Conservation (phyloP, 2,113 vertebrate genomes). For the Strix uralensis region DNA sequence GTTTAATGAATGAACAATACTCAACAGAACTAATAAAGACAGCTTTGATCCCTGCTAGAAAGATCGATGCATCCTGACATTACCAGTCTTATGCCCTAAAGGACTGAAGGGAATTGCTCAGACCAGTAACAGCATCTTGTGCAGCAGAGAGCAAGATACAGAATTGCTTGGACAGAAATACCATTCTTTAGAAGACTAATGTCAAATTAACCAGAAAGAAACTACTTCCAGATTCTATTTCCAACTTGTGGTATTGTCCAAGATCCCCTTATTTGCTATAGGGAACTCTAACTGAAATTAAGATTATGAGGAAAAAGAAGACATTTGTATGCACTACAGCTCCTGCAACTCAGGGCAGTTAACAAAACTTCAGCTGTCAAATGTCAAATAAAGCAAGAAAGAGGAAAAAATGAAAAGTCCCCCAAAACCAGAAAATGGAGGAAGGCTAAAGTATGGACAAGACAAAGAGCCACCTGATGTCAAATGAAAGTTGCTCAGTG, state of each 20-base stretch:
- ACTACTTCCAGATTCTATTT: background rate
- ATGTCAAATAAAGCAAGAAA: background rate
- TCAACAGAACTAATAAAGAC: background rate
- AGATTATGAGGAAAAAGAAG: background rate
- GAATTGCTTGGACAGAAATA: background rate
- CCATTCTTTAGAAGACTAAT: background rate
- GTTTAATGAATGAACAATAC: background rate
- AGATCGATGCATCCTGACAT: background rate
- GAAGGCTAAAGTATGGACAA: background rate
- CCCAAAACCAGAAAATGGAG: background rate
- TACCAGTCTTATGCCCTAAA: background rate
- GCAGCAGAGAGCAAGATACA: background rate
- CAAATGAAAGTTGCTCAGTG: background rate
- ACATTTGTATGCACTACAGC: background rate
- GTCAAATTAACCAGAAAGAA: background rate
- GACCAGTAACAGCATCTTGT: background rate
- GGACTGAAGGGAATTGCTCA: background rate
- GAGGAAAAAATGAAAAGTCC: background rate
- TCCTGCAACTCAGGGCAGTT: background rate
- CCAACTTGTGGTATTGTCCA: background rate
- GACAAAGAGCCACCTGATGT: background rate
- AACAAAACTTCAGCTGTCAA: background rate
- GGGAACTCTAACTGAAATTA: background rate
- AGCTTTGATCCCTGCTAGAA: background rate
- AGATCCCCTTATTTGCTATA: background rate